phyloP scores from a whole-genome alignment of 1,140 invertebrate species.

The Drosophila pruinosa region DNA sequence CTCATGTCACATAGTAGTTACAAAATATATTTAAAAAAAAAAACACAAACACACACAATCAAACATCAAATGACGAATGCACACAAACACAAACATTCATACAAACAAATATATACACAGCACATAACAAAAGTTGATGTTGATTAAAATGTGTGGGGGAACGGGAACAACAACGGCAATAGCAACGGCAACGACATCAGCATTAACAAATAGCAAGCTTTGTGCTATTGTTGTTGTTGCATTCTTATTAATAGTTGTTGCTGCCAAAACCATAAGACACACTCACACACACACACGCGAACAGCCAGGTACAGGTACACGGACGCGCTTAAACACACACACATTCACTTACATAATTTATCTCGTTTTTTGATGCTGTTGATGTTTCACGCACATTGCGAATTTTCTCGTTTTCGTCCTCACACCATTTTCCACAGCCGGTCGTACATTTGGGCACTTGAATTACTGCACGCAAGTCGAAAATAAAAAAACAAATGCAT shows the following conservation, averaged over 20 bases:
- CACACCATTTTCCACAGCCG: slow-evolving; percentile 33
- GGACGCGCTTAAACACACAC: slow-evolving; percentile 30
- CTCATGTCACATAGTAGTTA: slow-evolving; percentile 21
- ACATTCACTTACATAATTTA: slow-evolving; percentile 75
- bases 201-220: slow-evolving; percentile 53
- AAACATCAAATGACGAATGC: slow-evolving; percentile 31
- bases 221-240: slow-evolving; percentile 44
- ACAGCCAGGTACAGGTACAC: slow-evolving; percentile 6
- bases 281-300: slow-evolving; percentile 32
- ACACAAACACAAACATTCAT: slow-evolving; percentile 24
- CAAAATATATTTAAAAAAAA: slow-evolving; percentile 4
- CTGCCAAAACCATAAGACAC: slow-evolving; percentile 35
- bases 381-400: slow-evolving; percentile 52
- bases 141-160: slow-evolving; percentile 63
- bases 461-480: slow-evolving; percentile 46
- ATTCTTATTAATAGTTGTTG: slow-evolving; percentile 48
- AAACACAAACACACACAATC: slow-evolving; percentile 13
- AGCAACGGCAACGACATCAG: slow-evolving; percentile 56
- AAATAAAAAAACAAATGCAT: slow-evolving; percentile 74
- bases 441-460: slow-evolving; percentile 33
- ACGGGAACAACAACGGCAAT: slow-evolving; percentile 61
- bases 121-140: slow-evolving; percentile 35
- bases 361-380: slow-evolving; percentile 46
- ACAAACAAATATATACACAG: slow-evolving; percentile 4
- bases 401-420: slow-evolving; percentile 39